Evolutionary conservation across 2,888 invertebrate genomes (phyloP).

Genomic region (Hydraecia micacea): DNA sequence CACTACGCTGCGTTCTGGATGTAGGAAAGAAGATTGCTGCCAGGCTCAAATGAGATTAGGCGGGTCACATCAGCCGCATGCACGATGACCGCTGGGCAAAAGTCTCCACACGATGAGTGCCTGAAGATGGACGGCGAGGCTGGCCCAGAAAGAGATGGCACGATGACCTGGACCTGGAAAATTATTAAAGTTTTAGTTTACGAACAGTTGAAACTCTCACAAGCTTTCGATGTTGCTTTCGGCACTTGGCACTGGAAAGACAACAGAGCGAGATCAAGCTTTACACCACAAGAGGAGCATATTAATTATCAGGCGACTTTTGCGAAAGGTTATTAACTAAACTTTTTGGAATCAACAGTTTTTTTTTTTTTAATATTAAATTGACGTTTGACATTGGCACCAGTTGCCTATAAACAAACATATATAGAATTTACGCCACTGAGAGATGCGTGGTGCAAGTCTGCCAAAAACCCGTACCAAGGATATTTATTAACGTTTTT

Average conservation of each 20-base stretch:
- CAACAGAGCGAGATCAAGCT: neutral
- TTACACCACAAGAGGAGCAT: neutral
- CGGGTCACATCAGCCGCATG: neutral
- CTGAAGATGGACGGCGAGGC: too few relatives aligned
- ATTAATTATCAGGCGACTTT: neutral
- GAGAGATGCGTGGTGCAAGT: neutral
- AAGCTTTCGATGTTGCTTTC: neutral
- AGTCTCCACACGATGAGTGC: too few relatives aligned
- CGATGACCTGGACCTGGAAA: too few relatives aligned
- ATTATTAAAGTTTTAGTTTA: neutral
- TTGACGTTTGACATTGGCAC: slow-evolving; percentile 2
- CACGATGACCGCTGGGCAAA: too few relatives aligned
- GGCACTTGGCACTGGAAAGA: neutral
- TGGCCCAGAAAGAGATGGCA: too few relatives aligned
- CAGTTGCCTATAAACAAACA: neutral
- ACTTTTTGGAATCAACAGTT: slow-evolving; percentile 20
- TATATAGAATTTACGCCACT: neutral
- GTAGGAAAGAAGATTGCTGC: too few relatives aligned
- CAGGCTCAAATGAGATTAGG: too few relatives aligned
- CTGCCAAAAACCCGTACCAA: neutral
- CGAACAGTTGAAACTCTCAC: neutral
- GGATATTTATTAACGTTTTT: neutral
- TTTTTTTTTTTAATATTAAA: neutral
- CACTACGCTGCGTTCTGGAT: too few relatives aligned
- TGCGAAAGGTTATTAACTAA: neutral